Conservation (phyloP, 2,113 vertebrate species). For the Mormyrus lacerda region DNA sequence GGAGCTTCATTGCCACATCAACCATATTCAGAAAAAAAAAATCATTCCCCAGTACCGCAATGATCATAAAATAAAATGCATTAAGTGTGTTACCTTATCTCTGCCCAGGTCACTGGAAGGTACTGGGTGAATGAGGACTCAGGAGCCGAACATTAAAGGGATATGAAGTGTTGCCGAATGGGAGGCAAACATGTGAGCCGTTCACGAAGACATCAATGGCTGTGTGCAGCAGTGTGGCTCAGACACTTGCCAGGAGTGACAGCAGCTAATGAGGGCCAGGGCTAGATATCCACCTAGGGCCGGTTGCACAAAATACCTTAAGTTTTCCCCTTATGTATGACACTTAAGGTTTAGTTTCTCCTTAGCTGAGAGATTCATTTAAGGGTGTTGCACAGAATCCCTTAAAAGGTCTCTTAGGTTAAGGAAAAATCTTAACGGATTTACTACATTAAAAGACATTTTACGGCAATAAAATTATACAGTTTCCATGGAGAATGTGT, state of each 20-base stretch:
- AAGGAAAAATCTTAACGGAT: too few relatives aligned
- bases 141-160: not conserved
- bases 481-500: too few relatives aligned
- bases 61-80: not conserved
- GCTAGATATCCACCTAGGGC: not conserved
- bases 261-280: not conserved
- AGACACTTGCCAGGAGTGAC: not conserved
- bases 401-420: too few relatives aligned
- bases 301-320: too few relatives aligned
- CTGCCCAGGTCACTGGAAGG: not conserved
- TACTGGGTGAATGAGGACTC: not conserved
- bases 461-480: too few relatives aligned
- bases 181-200: not conserved
- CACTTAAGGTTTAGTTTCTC: too few relatives aligned
- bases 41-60: not conserved
- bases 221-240: not conserved
- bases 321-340: too few relatives aligned
- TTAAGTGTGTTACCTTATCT: not conserved
- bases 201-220: not conserved
- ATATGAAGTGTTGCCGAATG: not conserved
- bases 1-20: not conserved
- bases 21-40: not conserved
- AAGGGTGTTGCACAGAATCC: too few relatives aligned
- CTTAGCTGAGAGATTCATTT: too few relatives aligned
- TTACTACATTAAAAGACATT: too few relatives aligned